Base-by-base conservation (phyloP, 2,113 vertebrate species). In the Grammomys surdaster region DNA sequence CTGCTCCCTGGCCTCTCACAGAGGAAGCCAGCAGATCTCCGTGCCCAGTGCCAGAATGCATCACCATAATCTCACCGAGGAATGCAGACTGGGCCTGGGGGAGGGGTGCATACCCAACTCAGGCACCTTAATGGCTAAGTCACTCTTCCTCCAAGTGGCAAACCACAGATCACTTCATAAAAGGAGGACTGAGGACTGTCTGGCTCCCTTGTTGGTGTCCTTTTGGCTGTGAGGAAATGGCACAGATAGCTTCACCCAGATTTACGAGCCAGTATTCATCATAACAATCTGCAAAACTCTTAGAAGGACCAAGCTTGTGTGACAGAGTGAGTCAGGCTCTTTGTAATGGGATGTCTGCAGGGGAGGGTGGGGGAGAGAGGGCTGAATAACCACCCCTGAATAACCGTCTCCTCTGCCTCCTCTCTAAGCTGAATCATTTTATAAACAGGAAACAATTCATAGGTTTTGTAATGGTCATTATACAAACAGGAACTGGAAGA, bases 281-380 rank as follows among this genome's bases (percentile, higher is more conserved):
- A 85, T 58, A 69, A 65, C 67, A 85, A 91, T 93, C 91, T 72
- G 20, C n/a, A 89, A 88, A 96, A n/a, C 69, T 75, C 85, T 43
- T 69, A 24, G 67, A 89, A 95, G 94, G 90, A 43, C 77, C 78
- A 88, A 77, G 88, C 65, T 58, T 28, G 72, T 94, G 33, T 58
- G 87, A 69, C 93, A 63, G 28, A 89, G 54, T 98, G 97, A 97
- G 93, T 98, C 97, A 97, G 33, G 10, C 82, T 56, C 88, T 97
- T 97, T 96, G 97, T 98, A 96, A 97, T 97, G 97, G 93, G 96
- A 95, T 98, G 97, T 97, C 97, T 98, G 88, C 63, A 56, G 40
- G 87, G 69, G n/a, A 88, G 95, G 97, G 97, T 90, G 97, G 97
- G 72, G 90, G 78, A 73, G 43, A 58, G 84, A 48, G 31, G 10